Base-by-base conservation (phyloP, 2,888 invertebrate species). In the Lithophane ornitopus region DNA sequence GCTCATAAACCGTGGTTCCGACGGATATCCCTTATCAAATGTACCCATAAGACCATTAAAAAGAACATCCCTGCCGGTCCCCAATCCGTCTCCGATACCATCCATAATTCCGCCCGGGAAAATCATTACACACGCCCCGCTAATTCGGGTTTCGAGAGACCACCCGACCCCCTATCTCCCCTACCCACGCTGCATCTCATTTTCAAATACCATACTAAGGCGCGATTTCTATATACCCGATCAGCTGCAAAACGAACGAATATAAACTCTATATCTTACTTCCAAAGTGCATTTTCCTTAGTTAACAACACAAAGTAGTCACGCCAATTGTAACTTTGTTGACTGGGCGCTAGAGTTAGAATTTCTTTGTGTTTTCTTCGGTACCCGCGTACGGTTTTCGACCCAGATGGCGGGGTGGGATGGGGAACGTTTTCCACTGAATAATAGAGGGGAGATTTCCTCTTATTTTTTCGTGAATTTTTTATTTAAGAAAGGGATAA, bases 401-500 rank as follows among this genome's bases (percentile, higher is more conserved):
- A 85, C 84, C 87, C 88, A 90, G 90, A 86, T 85, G 90, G 82
- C 85, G 85, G 81, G 85, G 88, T 79, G 86, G 86, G 67, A 72
- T 81, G 91, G 93, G 92, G 90, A 90, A 86, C 88, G 90, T 88
- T 92, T 93, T 91, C 91, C 92, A 90, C 93, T 93, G 95, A 94
- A 96, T 95, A 95, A 96, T 95, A 94, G 94, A 94, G 94, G 95
- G 95, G 94, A 93, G 93, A 94, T 93, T 94, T 94, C 93, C 90
- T 94, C 94, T 94, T 94, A 94, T 95, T 95, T 96, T 96, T 96
- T 96, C 95, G 96, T 96, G 96, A 96, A 95, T 96, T 96, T 96
- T 96, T 96, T 96, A 96, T 96, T 96, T 96, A 96, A 96, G 96
- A 96, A 96, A 96, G 94, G 96, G 96, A 96, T 96, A 96, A 96